Evolutionary conservation across 1,140 invertebrate genomes (phyloP), one percentile per base, ranked within the genome.

Genomic region (Apis mellifera): DNA sequence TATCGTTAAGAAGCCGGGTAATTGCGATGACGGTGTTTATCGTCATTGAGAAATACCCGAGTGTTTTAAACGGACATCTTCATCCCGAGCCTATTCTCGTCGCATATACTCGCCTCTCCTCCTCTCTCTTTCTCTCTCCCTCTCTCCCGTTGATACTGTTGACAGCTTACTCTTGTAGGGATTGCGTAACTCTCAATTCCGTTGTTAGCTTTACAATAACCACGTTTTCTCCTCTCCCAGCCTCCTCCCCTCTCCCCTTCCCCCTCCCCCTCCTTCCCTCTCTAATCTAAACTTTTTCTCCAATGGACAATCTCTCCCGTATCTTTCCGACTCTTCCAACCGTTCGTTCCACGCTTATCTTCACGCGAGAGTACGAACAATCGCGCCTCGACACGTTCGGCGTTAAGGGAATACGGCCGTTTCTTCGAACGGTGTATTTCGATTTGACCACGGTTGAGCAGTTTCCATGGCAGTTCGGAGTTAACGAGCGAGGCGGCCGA

Each of bases 31-130:
- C 50, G 78, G 7, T 32, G 78, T 81, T 42, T 70, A 69, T 54
- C 60, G 66, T 69, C 57, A 81, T 85, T 85, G 76, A 65, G 66
- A 87, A 69, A 83, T 69, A 26, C 70, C 70, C 55, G 65, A 76
- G 80, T 55, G 68, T 59, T 66, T 88, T 72, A 76, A 57, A 66
- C 62, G 77, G 75, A 88, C 74, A 64, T 84, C 86, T 89, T 88
- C 77, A 86, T 89, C 71, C 15, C 8, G 52, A 26, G 52, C 50
- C 50, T 32, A 70, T 75, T 74, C 32, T 60, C 84, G 71, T 84
- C 68, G 62, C 73, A n/a, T n/a, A n/a, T 50, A 60, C 72, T n/a
- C n/a, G 19, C 70, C 32, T 78, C 32, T 2, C 42, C 71, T 26
- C n/a, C n/a, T n/a, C n/a, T n/a, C n/a, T n/a, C n/a, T n/a, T n/a